These are phyloP conservation scores for Clanis bilineata DNA, from an alignment of 2,888 invertebrate species.

Conservation along the genomic window DNA sequence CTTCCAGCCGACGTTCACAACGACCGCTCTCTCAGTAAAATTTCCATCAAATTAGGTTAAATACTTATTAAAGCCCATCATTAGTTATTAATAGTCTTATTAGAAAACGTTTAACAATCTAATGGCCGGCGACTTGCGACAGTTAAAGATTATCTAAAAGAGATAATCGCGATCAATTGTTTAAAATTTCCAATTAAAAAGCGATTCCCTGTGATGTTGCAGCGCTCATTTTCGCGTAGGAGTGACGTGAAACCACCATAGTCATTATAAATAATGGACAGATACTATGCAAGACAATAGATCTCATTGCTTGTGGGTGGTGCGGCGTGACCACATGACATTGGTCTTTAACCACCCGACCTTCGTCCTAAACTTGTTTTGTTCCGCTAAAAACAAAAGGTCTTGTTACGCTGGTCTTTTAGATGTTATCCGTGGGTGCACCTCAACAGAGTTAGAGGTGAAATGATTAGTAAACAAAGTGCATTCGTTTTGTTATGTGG, in stretches of 20 bases:
- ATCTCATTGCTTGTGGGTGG: slow-evolving; percentile 58
- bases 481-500: slow-evolving; percentile 40
- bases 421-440: slow-evolving; percentile 47
- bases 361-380: slow-evolving; percentile 7
- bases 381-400: slow-evolving; percentile 18
- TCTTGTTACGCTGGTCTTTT: slow-evolving; percentile 35
- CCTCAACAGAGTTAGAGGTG: slow-evolving; percentile 45
- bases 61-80: slow-evolving; percentile 17
- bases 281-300: slow-evolving; percentile 70
- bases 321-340: slow-evolving; percentile 35
- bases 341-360: slow-evolving; percentile 27
- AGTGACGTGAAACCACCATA: slow-evolving; percentile 57
- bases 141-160: slow-evolving; percentile 31
- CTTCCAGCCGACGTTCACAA: slow-evolving; percentile 8
- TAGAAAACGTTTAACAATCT: slow-evolving; percentile 28
- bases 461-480: slow-evolving; percentile 53
- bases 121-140: slow-evolving; percentile 32
- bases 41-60: slow-evolving; percentile 16
- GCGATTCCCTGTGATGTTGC: slow-evolving; percentile 28
- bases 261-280: slow-evolving; percentile 74
- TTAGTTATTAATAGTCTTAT: slow-evolving; percentile 22
- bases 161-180: slow-evolving; percentile 38
- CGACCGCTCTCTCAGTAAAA: slow-evolving; percentile 12
- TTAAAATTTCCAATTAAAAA: slow-evolving; percentile 44
- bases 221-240: slow-evolving; percentile 49